phyloP scores from a whole-genome alignment of 2,797 vertebrate species.

The Borostomias antarcticus region DNA sequence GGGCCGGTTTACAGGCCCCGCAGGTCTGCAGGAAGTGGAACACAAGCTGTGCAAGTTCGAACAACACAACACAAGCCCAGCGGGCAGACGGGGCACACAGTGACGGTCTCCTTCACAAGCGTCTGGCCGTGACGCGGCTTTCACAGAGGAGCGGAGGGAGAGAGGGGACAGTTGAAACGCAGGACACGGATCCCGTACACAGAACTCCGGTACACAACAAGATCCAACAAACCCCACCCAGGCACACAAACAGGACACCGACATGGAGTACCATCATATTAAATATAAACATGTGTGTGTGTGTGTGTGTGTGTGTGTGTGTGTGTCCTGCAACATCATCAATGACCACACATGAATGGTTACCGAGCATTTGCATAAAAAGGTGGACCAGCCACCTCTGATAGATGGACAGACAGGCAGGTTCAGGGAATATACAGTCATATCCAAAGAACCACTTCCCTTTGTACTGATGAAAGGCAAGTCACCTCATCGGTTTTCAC shows the following conservation, averaged over 20 bases:
- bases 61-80: not conserved
- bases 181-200: constrained; percentile 1
- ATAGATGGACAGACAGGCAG: too few species aligned
- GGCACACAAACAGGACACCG: constrained; percentile 18
- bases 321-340: too few species aligned
- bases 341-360: too few species aligned
- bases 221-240: constrained; percentile 14
- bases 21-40: not conserved
- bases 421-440: not conserved
- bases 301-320: not conserved
- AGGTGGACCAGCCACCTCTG: constrained; percentile 64
- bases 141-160: constrained; percentile 12
- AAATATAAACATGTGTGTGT: not conserved
- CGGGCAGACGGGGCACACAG: not conserved
- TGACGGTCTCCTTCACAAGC: constrained; percentile 3
- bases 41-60: constrained; percentile 22
- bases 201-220: not conserved
- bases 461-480: not conserved
- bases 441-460: not conserved
- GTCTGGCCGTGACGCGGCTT: constrained; percentile 21
- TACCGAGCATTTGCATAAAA: not conserved
- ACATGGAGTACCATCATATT: not conserved
- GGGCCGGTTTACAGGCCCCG: constrained; percentile 23
- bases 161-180: constrained; percentile 2
- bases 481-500: too few species aligned